These are phyloP conservation scores for Helobdella robusta DNA, from an alignment of 2,888 invertebrate species.

Conservation along the genomic window DNA sequence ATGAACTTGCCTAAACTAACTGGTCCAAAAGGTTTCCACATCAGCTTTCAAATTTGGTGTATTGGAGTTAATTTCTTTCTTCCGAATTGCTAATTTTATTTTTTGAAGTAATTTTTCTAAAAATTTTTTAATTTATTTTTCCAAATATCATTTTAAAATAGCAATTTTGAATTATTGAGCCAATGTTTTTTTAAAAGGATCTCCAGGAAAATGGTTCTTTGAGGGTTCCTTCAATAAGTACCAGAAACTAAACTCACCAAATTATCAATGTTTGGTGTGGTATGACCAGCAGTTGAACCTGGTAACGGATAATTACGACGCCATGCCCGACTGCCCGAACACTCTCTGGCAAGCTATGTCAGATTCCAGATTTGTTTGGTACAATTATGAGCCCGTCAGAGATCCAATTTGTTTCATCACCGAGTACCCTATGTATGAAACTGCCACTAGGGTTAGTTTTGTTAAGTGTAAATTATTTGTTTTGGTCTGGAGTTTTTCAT, in stretches of 20 bases:
- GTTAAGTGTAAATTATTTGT: no score
- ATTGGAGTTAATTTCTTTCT: no score
- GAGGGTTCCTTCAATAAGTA: background rate
- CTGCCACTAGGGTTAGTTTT: no score
- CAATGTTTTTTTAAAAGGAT: background rate
- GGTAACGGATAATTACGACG: background rate
- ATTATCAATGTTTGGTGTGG: slow-evolving; percentile 21
- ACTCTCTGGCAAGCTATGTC: slow-evolving; percentile 21
- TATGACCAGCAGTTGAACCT: background rate
- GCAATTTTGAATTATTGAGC: background rate
- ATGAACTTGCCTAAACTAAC: no score
- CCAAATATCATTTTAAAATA: background rate
- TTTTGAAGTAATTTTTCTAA: background rate
- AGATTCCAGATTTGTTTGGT: slow-evolving; percentile 18
- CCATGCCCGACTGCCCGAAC: slow-evolving; percentile 15
- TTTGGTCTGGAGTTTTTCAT: no score
- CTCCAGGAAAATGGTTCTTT: slow-evolving; percentile 9
- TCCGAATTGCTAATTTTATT: background rate
- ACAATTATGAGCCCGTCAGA: no score
- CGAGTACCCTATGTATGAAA: no score
- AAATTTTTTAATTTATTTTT: no score
- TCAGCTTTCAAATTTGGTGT: no score
- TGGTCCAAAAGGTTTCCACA: no score
- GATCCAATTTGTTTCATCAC: no score
- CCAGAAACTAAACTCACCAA: background rate